phyloP scores from a whole-genome alignment of 2,888 invertebrate genomes.

The Taenaris catops region DNA sequence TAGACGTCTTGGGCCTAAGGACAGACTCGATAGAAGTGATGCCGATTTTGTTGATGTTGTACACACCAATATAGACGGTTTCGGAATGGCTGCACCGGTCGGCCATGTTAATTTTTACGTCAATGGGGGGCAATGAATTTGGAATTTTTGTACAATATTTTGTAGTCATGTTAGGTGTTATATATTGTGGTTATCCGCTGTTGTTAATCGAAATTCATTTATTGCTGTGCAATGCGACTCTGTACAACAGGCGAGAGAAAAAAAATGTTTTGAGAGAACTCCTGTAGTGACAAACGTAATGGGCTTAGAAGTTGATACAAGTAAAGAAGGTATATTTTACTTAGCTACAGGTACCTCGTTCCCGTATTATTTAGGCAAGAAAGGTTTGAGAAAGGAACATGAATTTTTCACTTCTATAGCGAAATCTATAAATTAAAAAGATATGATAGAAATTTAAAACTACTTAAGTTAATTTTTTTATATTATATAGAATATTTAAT shows the following conservation, averaged over 20 bases:
- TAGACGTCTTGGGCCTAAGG: conserved; percentile 39
- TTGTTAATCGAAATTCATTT: conserved; percentile 54
- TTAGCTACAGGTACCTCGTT: conserved; percentile 50
- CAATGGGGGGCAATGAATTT: too few species aligned
- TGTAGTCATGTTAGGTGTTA: conserved; percentile 66
- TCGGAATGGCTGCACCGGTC: conserved; percentile 63
- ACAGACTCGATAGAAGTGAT: conserved; percentile 49
- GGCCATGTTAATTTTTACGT: conserved; percentile 66
- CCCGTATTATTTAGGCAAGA: conserved; percentile 55
- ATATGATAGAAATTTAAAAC: too few species aligned
- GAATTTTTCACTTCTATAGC: conserved; percentile 16
- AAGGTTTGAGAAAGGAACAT: conserved; percentile 50
- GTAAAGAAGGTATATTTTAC: conserved; percentile 53
- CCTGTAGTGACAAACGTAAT: conserved; percentile 48
- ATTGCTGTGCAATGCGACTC: conserved; percentile 50
- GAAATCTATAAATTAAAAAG: too few species aligned
- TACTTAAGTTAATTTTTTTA: too few species aligned
- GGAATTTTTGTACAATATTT: conserved; percentile 54
- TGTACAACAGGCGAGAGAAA: conserved; percentile 60
- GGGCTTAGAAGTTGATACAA: conserved; percentile 44
- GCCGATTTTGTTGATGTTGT: conserved; percentile 66
- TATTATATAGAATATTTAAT: too few species aligned
- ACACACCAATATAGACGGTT: conserved; percentile 69
- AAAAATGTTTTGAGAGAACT: conserved; percentile 42
- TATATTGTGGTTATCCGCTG: conserved; percentile 47